Evolutionary conservation across 2,797 vertebrate species (phyloP), one percentile per base, ranked within the genome.

Genomic region (Esox lucius): DNA sequence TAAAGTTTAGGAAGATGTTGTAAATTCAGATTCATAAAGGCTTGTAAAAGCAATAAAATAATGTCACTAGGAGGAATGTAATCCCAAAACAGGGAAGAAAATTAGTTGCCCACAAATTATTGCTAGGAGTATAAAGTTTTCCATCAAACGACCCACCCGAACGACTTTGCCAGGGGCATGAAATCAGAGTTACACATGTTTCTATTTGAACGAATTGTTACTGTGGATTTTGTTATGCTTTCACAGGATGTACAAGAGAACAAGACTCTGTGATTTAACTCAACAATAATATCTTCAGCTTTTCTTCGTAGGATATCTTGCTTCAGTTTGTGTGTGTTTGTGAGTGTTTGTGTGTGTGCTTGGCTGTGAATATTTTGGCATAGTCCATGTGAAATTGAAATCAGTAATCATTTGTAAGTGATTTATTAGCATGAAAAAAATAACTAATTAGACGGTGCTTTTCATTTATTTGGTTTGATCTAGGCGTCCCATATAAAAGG

Each of bases 51-150:
- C 91, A 93, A 93, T 90, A 91, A 11, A 91, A 90, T 91, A 88
- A 91, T 91, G 93, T 94, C 91, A 91, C 89, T 90, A 81, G 72
- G 87, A 87, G 90, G 91, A 93, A 92, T 94, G 92, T 87, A 88
- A 87, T 89, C 81, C 85, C 76, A 89, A 89, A 89, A 46, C 87
- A 85, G 86, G 91, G 90, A 89, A 92, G 88, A 84, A 92, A 92
- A 93, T 91, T 93, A 94, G 86, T 87, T 89, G 78, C 87, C 92
- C 90, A 0, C 92, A 94, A 92, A 93, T 91, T 92, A 89, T 93
- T 89, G 86, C 85, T 87, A 92, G 94, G 94, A 92, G 86, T 89
- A 90, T 86, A 86, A 92, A 91, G 86, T 93, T 94, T 93, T 94
- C 85, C 86, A 91, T 90, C 90, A 90, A 86, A 87, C 87, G 84